phyloP scores from a whole-genome alignment of 92 coral and sea anemone species.

The Epizoanthus illoricatus region DNA sequence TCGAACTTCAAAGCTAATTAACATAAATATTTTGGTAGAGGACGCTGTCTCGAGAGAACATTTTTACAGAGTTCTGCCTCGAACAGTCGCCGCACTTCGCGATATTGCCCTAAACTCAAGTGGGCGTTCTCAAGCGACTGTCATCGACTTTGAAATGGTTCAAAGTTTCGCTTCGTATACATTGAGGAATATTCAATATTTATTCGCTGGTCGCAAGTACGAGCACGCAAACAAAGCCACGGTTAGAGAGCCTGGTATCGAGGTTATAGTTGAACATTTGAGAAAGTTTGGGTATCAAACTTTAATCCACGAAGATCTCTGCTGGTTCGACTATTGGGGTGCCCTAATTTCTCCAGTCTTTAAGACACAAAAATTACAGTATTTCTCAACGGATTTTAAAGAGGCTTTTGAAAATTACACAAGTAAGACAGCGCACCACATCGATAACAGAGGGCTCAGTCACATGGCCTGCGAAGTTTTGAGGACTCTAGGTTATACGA shows the following conservation, averaged over 20 bases:
- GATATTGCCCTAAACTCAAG: constrained; percentile 54
- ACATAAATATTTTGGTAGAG: constrained; percentile 80
- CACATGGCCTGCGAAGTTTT: constrained; percentile 72
- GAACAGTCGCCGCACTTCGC: constrained; percentile 68
- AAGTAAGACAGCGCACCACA: constrained; percentile 30
- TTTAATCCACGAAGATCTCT: constrained; percentile 83
- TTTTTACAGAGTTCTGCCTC: constrained; percentile 82
- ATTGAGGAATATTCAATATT: constrained; percentile 55
- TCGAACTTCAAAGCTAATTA: constrained; percentile 39
- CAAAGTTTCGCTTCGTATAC: constrained; percentile 90
- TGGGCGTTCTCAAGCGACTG: constrained; percentile 57
- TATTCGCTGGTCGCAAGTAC: constrained; percentile 68
- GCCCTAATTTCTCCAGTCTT: constrained; percentile 65
- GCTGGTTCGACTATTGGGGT: constrained; percentile 89
- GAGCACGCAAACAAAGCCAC: constrained; percentile 20
- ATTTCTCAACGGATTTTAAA: constrained; percentile 58
- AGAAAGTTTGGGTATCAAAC: constrained; percentile 72
- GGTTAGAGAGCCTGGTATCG: constrained; percentile 55
- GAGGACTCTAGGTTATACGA: constrained; percentile 54
- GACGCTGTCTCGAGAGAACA: constrained; percentile 90
- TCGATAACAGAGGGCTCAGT: constrained; percentile 77
- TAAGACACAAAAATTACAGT: constrained; percentile 49
- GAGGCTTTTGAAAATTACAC: constrained; percentile 43
- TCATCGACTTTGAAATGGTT: constrained; percentile 81
- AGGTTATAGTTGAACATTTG: constrained; percentile 41